These are phyloP conservation scores for Clupea harengus DNA, from an alignment of 2,113 vertebrate genomes.

Conservation along the genomic window DNA sequence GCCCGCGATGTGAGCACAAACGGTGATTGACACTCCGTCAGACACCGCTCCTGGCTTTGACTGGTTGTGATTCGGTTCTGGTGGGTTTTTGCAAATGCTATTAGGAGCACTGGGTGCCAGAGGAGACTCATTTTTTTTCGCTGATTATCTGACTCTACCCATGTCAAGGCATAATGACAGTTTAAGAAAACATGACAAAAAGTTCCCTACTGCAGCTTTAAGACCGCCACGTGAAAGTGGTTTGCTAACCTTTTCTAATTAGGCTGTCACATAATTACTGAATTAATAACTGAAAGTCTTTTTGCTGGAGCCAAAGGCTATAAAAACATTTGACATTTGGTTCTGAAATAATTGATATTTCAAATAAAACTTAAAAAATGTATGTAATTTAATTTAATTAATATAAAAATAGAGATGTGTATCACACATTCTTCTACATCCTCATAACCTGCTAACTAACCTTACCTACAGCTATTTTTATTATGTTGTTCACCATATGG, in stretches of 20 bases:
- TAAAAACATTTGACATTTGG: background rate
- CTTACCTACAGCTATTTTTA: background rate
- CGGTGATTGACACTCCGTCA: too few species aligned
- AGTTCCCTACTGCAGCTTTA: too few species aligned
- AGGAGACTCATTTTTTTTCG: too few species aligned
- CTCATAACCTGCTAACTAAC: background rate
- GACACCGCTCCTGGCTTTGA: too few species aligned
- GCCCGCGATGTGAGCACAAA: too few species aligned
- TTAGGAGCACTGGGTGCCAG: too few species aligned
- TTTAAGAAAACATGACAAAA: too few species aligned
- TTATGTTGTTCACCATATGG: background rate
- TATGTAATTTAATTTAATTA: background rate
- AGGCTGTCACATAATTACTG: background rate
- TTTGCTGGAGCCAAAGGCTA: background rate
- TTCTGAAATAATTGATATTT: background rate
- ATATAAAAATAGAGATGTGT: background rate
- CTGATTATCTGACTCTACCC: too few species aligned
- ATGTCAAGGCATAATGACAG: too few species aligned
- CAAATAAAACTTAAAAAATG: background rate
- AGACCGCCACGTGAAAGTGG: background rate
- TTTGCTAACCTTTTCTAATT: background rate
- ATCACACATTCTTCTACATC: background rate
- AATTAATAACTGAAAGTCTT: background rate
- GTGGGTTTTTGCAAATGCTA: too few species aligned
- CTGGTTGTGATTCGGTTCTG: too few species aligned